These are phyloP conservation scores for Girardinus metallicus DNA, from an alignment of 2,797 vertebrate species.

Conservation along the genomic window DNA sequence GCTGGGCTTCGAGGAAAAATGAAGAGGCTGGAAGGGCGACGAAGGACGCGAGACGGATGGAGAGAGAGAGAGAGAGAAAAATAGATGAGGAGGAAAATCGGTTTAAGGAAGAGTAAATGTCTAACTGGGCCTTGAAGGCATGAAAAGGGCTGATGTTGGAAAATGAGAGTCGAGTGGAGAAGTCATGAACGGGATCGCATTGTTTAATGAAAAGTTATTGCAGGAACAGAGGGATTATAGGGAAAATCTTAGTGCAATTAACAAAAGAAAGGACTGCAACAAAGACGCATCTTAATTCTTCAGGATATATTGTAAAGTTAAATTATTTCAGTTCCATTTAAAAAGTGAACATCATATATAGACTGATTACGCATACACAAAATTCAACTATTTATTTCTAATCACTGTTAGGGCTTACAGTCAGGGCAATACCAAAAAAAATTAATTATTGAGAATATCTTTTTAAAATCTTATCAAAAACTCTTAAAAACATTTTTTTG, in stretches of 20 bases:
- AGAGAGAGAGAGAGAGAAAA: constrained; percentile 30
- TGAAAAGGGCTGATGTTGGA: constrained; percentile 40
- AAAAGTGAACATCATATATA: background rate
- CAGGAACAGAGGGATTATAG: constrained; percentile 7
- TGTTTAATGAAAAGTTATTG: constrained; percentile 50
- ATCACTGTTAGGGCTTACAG: background rate
- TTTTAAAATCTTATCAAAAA: background rate
- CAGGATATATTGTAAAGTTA: background rate
- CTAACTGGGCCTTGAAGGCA: constrained; percentile 72
- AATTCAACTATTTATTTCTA: background rate
- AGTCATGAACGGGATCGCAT: constrained; percentile 58
- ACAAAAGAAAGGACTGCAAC: background rate
- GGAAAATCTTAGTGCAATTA: constrained; percentile 5
- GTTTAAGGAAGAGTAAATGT: constrained; percentile 45
- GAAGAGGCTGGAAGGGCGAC: constrained; percentile 32
- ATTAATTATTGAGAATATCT: background rate
- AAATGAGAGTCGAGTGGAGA: constrained; percentile 47
- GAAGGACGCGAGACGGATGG: constrained; percentile 46
- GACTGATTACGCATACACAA: background rate
- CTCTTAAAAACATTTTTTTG: background rate
- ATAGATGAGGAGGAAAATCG: constrained; percentile 37
- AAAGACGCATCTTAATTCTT: background rate
- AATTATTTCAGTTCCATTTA: background rate
- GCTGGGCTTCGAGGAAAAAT: constrained; percentile 71
- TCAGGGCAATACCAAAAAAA: background rate